phyloP scores from a whole-genome alignment of 2,113 vertebrate genomes.

The Cairina moschata region DNA sequence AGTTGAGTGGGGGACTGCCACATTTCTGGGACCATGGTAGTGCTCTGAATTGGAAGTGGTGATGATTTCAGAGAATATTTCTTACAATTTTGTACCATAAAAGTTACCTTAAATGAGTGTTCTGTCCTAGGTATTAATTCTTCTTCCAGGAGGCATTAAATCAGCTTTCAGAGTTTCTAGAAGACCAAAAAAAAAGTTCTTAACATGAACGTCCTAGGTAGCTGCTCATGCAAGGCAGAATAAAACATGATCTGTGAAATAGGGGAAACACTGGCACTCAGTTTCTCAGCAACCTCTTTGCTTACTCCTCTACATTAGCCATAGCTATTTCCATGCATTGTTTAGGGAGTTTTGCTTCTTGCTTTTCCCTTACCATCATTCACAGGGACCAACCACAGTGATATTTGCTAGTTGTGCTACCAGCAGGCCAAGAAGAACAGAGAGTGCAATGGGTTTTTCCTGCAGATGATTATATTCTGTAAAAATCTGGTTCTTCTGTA shows the following conservation, averaged over 20 bases:
- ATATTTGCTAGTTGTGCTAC: not conserved
- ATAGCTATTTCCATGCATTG: not conserved
- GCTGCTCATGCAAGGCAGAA: not conserved
- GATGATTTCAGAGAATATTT: not conserved
- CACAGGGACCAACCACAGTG: not conserved
- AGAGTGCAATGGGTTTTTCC: not conserved
- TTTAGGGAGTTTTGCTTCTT: not conserved
- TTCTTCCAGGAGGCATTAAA: not conserved
- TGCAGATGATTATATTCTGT: not conserved
- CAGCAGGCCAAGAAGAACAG: not conserved
- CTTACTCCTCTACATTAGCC: not conserved
- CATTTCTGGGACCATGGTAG: not conserved
- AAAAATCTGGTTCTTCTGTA: not conserved
- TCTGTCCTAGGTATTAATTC: not conserved
- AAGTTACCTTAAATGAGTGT: not conserved
- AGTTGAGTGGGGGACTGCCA: not conserved
- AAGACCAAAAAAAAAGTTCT: not conserved
- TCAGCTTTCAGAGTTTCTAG: not conserved
- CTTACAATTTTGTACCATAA: not conserved
- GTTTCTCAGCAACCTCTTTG: not conserved
- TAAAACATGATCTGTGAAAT: too few relatives aligned
- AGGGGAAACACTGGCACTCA: not conserved
- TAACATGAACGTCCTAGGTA: not conserved
- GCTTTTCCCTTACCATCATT: not conserved
- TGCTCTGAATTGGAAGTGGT: not conserved